phyloP scores from a whole-genome alignment of 1,140 invertebrate genomes.

The Antheraea pernyi region DNA sequence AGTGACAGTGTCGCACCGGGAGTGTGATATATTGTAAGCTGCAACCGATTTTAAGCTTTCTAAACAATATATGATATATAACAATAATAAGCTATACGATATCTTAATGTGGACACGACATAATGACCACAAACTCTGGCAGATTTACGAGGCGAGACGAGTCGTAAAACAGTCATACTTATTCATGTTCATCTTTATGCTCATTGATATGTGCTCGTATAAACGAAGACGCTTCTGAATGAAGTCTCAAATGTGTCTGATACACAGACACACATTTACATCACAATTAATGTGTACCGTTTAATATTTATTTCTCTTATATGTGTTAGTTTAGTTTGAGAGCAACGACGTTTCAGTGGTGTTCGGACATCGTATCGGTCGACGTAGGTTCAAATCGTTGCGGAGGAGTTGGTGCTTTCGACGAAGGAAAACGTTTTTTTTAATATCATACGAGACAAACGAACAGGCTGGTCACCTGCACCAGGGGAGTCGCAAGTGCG shows the following conservation, averaged over 20 bases:
- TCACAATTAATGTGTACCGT: neutral
- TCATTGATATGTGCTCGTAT: constrained; percentile 47
- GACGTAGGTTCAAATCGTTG: too few relatives aligned
- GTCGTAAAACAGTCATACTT: constrained; percentile 43
- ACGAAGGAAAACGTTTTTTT: too few relatives aligned
- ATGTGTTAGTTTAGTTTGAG: neutral
- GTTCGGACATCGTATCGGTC: too few relatives aligned
- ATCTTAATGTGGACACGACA: constrained; percentile 8
- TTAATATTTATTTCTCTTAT: neutral
- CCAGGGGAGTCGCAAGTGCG: too few relatives aligned
- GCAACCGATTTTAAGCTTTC: neutral
- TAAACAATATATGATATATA: neutral
- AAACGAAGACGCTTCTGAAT: constrained; percentile 35
- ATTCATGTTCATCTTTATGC: constrained; percentile 48
- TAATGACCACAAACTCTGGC: constrained; percentile 34
- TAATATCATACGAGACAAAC: too few relatives aligned
- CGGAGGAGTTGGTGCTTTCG: too few relatives aligned
- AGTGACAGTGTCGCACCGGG: too few relatives aligned
- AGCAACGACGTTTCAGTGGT: too few relatives aligned
- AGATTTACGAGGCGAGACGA: constrained; percentile 29
- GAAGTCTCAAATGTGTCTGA: constrained; percentile 28
- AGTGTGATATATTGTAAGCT: too few relatives aligned
- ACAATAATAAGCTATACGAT: neutral
- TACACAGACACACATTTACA: constrained; percentile 17
- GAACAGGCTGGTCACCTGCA: too few relatives aligned